Evolutionary conservation across 2,113 vertebrate species (phyloP).

Genomic region (Sula dactylatra): DNA sequence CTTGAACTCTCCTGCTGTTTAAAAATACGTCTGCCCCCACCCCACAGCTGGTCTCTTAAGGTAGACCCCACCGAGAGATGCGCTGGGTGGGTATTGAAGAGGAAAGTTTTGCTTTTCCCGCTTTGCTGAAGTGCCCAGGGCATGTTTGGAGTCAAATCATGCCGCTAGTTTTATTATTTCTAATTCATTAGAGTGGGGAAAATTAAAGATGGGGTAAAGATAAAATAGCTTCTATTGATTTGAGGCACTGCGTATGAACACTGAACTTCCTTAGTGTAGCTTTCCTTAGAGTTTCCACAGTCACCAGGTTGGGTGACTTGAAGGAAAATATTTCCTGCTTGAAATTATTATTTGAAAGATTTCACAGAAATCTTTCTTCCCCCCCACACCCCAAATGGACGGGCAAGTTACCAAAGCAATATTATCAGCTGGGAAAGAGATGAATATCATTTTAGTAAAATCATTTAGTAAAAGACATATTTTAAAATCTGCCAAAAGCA

Average conservation of each 20-base stretch:
- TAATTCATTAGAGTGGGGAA: fast-evolving
- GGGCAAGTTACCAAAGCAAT: neutral
- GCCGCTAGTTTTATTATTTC: neutral
- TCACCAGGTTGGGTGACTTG: neutral
- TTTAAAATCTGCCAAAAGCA: conserved; percentile 10
- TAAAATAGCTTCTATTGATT: neutral
- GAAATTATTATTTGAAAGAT: conserved; percentile 19
- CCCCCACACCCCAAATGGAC: neutral
- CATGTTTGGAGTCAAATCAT: neutral
- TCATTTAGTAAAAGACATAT: neutral
- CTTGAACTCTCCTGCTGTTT: neutral
- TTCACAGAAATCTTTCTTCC: conserved; percentile 2
- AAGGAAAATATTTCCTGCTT: conserved; percentile 47
- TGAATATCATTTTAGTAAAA: conserved; percentile 17
- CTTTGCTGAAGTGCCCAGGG: neutral
- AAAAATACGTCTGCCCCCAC: neutral
- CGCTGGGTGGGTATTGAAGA: neutral
- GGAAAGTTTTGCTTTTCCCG: neutral
- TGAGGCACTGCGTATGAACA: fast-evolving
- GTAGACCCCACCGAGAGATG: fast-evolving
- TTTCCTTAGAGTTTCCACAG: neutral
- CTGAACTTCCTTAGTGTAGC: neutral
- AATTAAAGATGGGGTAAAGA: neutral
- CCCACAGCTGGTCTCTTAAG: fast-evolving
- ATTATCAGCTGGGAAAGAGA: conserved; percentile 54